These are phyloP conservation scores for Proctacanthus coquilletti DNA, from an alignment of 1,140 invertebrate species.

Conservation along the genomic window DNA sequence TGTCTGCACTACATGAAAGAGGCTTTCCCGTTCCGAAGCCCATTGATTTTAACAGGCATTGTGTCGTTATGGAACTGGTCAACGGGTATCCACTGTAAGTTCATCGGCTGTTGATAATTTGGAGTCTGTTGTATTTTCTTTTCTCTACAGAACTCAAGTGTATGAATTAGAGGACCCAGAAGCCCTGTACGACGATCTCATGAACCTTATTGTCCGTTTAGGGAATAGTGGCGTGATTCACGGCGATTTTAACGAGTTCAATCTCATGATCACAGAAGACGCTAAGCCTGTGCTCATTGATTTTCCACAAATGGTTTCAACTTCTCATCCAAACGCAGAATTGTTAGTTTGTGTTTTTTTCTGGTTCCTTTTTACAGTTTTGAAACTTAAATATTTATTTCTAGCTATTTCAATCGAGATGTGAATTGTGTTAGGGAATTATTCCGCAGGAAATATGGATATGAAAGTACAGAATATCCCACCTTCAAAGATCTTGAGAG, in stretches of 20 bases:
- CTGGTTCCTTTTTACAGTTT: not conserved
- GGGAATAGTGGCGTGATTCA: constrained; percentile 94
- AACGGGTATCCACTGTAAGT: constrained; percentile 57
- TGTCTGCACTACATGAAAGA: constrained; percentile 83
- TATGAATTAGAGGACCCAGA: constrained; percentile 61
- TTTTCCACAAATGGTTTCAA: constrained; percentile 99
- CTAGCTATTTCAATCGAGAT: constrained; percentile 86
- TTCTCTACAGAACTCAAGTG: constrained; percentile 55
- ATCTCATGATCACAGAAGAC: constrained; percentile 76
- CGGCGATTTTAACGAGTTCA: constrained; percentile 99
- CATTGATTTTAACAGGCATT: constrained; percentile 90
- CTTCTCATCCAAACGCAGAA: constrained; percentile 80
- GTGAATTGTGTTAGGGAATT: constrained; percentile 85
- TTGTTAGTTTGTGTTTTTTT: constrained; percentile 38
- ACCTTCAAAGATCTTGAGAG: constrained; percentile 73
- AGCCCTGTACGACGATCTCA: constrained; percentile 81
- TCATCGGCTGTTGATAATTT: too few relatives aligned
- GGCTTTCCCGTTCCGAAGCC: constrained; percentile 92
- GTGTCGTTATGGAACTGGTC: constrained; percentile 91
- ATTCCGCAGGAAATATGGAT: constrained; percentile 81
- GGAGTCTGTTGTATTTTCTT: too few relatives aligned
- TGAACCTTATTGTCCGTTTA: constrained; percentile 83
- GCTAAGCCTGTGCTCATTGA: constrained; percentile 84
- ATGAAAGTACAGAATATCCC: constrained; percentile 79
- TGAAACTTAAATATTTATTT: constrained; percentile 8